Conservation (phyloP, 2,888 invertebrate genomes). For the Megaustenia siamemsis region DNA sequence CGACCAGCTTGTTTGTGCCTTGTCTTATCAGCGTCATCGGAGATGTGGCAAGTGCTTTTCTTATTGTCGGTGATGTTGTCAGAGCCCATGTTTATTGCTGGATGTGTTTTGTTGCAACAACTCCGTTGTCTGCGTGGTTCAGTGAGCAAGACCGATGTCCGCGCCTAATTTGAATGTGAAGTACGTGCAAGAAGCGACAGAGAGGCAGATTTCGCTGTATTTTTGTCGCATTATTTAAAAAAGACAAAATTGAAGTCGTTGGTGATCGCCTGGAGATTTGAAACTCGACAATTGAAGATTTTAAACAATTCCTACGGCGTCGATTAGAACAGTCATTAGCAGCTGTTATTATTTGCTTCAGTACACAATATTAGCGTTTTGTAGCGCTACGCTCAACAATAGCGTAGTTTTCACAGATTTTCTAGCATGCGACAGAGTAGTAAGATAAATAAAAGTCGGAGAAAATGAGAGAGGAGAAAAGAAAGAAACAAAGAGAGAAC, state of each 20-base stretch:
- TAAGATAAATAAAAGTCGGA: neutral
- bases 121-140: neutral
- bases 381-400: neutral
- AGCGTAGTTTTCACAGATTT: neutral
- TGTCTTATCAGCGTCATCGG: neutral
- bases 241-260: too few species aligned
- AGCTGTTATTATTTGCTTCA: neutral
- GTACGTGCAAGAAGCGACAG: neutral
- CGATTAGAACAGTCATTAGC: slow-evolving; percentile 17
- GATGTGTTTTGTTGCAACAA: neutral
- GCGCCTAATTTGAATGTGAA: neutral
- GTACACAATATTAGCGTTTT: neutral
- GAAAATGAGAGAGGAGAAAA: neutral
- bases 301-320: neutral
- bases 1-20: neutral
- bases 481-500: neutral
- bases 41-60: neutral
- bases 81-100: neutral
- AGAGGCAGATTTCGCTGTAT: neutral
- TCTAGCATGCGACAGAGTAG: neutral
- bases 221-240: neutral
- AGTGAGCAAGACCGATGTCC: neutral
- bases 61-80: neutral
- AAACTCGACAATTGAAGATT: slow-evolving; percentile 10
- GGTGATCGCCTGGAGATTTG: neutral